These are phyloP conservation scores for Acipenser transmontanus DNA, from an alignment of 2,797 vertebrate species.

Conservation along the genomic window DNA sequence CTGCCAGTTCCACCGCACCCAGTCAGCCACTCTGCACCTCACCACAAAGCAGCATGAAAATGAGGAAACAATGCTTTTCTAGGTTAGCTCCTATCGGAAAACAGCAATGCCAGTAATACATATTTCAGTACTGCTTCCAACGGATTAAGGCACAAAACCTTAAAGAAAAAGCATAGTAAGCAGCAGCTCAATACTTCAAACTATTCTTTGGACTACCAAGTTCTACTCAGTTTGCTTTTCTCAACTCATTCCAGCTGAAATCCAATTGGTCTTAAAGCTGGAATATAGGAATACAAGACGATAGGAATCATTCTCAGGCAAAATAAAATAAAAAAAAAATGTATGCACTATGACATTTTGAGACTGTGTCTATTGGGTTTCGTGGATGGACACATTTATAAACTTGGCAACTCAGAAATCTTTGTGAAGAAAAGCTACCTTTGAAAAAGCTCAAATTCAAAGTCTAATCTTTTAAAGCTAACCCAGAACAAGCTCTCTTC, in stretches of 20 bases:
- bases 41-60: conserved; percentile 6
- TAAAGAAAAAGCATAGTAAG: background rate
- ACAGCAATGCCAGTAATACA: conserved; percentile 1
- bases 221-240: background rate
- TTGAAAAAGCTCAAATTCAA: conserved; percentile 1
- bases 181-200: background rate
- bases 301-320: background rate
- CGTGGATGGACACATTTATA: background rate
- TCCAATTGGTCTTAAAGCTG: background rate
- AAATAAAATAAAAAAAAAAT: background rate
- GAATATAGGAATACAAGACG: background rate
- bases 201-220: background rate
- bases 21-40: conserved; percentile 1
- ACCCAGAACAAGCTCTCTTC: no score
- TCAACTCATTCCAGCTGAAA: conserved; percentile 1
- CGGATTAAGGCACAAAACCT: background rate
- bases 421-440: background rate
- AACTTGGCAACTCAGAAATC: conserved; percentile 1
- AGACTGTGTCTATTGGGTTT: background rate
- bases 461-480: no score
- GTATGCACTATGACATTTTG: background rate
- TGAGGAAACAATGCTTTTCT: conserved; percentile 1
- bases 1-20: conserved; percentile 9
- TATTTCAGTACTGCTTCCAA: conserved; percentile 5
- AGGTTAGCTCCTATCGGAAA: conserved; percentile 1